Conservation (phyloP, 1,140 invertebrate species). For the Panonychus citri region DNA sequence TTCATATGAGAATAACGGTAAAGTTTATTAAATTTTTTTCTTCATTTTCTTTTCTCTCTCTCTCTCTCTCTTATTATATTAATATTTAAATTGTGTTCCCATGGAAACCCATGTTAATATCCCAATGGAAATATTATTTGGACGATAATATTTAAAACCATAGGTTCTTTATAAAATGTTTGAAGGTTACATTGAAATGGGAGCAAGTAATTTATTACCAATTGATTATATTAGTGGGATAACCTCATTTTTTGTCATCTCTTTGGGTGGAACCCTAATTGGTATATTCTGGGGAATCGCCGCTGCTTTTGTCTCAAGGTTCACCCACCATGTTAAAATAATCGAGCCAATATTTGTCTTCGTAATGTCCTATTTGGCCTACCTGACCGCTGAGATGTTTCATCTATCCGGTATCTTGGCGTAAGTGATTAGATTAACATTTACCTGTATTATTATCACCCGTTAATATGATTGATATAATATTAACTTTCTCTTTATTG, state of each 20-base stretch:
- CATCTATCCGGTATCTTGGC: conserved; percentile 82
- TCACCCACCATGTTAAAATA: conserved; percentile 79
- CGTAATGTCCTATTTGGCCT: conserved; percentile 93
- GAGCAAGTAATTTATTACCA: conserved; percentile 36
- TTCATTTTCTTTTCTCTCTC: background rate
- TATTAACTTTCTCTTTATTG: no score
- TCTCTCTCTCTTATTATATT: background rate
- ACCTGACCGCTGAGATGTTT: conserved; percentile 90
- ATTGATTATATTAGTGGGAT: conserved; percentile 57
- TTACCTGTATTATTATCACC: no score
- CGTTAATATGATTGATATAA: no score
- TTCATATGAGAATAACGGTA: no score
- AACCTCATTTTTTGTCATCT: conserved; percentile 77
- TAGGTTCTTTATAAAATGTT: conserved; percentile 85
- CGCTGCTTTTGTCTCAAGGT: conserved; percentile 81
- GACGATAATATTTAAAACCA: background rate
- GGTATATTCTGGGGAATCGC: conserved; percentile 85
- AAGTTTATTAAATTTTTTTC: no score
- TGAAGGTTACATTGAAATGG: conserved; percentile 68
- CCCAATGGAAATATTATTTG: background rate
- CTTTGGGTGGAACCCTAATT: conserved; percentile 72
- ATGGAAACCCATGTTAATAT: background rate
- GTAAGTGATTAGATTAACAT: no score
- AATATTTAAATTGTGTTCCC: no score
- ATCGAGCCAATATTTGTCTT: conserved; percentile 97